A percentile compares a stretch with the other conserved stretches of the same genome.
phyloP scores from a whole-genome alignment of 2,797 vertebrate genomes.

The Enoplosus armatus region DNA sequence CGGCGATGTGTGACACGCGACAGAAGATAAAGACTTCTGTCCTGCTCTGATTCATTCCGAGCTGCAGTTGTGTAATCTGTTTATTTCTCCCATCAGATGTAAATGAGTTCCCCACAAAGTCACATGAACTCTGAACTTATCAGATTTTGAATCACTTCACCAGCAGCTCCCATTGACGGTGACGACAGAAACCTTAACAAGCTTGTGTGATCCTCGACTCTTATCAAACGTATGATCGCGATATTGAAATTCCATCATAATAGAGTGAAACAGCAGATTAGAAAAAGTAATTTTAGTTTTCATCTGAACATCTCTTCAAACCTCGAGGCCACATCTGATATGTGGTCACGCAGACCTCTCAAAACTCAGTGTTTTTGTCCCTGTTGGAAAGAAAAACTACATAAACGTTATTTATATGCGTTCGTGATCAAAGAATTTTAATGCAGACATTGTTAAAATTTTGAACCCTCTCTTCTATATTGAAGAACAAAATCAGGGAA shows the following conservation, averaged over 20 bases:
- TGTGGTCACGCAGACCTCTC: not conserved
- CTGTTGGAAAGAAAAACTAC: not conserved
- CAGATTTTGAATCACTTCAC: conserved; percentile 25
- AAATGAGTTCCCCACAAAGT: conserved; percentile 44
- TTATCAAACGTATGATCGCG: conserved; percentile 38
- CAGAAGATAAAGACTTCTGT: conserved; percentile 59
- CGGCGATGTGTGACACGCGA: conserved; percentile 27
- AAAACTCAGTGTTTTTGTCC: not conserved
- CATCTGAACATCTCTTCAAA: conserved; percentile 20
- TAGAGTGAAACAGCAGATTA: conserved; percentile 39
- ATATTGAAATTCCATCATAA: conserved; percentile 45
- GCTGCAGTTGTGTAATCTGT: conserved; percentile 61
- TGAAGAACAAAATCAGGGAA: not conserved
- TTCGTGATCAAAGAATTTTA: not conserved
- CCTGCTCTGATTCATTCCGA: conserved; percentile 32
- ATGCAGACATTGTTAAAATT: not conserved
- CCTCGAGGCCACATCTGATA: conserved; percentile 35
- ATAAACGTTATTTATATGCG: not conserved
- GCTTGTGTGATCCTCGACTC: conserved; percentile 26
- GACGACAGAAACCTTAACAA: conserved; percentile 19
- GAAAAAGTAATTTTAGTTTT: conserved; percentile 22
- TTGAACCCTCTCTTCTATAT: too few species aligned
- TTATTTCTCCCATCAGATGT: conserved; percentile 54
- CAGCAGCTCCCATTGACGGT: conserved; percentile 5
- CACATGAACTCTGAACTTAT: conserved; percentile 60